Conservation (phyloP, 2,113 vertebrate species). For the Podarcis raffonei region DNA sequence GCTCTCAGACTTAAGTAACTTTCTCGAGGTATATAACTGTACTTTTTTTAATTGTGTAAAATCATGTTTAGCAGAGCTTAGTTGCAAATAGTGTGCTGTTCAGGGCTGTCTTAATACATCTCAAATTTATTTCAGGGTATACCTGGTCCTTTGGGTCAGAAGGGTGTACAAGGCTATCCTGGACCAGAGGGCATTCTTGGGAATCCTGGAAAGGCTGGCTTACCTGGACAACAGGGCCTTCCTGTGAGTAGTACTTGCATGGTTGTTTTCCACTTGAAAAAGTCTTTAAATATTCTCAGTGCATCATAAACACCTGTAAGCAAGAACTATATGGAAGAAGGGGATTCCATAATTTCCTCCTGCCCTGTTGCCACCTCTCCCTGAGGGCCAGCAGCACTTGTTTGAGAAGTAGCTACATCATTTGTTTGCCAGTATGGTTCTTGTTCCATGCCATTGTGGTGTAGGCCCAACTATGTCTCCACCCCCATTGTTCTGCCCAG, state of each 20-base stretch:
- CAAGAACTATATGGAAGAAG: neutral
- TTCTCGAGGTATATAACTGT: neutral
- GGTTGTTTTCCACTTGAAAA: neutral
- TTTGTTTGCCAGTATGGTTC: neutral
- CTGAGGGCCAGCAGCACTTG: neutral
- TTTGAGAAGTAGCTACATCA: neutral
- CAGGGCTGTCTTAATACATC: neutral
- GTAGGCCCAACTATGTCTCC: neutral
- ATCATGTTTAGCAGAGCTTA: neutral
- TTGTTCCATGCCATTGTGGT: neutral
- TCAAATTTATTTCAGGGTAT: slow-evolving; percentile 78
- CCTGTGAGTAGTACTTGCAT: slow-evolving; percentile 74
- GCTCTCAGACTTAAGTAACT: neutral
- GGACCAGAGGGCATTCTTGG: slow-evolving; percentile 84
- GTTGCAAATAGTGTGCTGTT: neutral
- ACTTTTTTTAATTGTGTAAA: neutral
- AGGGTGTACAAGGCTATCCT: slow-evolving; percentile 81
- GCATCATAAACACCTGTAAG: neutral
- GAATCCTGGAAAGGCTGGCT: slow-evolving; percentile 81
- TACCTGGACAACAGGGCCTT: slow-evolving; percentile 80
- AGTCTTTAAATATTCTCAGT: neutral
- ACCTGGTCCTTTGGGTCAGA: slow-evolving; percentile 80
- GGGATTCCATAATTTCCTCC: neutral
- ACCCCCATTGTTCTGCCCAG: too few species aligned
- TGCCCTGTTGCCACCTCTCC: neutral